A percentile compares a stretch with the other conserved stretches of the same genome.
phyloP scores from a whole-genome alignment of 2,888 invertebrate genomes.

The Acronicta aceris region DNA sequence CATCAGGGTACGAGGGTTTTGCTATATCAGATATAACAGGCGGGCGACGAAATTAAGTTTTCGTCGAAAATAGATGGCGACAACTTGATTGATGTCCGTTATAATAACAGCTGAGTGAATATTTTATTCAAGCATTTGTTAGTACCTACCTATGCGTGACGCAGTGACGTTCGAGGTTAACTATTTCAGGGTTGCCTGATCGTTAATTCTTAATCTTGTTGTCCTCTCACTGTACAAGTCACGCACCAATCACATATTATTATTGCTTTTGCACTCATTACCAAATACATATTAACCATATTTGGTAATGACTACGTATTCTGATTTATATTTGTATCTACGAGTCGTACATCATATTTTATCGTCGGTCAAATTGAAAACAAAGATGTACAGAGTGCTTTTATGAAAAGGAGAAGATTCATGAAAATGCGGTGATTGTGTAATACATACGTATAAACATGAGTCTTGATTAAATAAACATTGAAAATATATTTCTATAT shows the following conservation, averaged over 20 bases:
- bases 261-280: conserved; percentile 60
- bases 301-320: conserved; percentile 5
- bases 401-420: not conserved
- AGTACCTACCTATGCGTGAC: conserved; percentile 75
- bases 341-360: not conserved
- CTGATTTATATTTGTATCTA: no score
- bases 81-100: conserved; percentile 83
- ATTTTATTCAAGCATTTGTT: conserved; percentile 79
- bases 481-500: not conserved
- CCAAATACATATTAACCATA: conserved; percentile 19
- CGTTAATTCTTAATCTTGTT: conserved; percentile 78
- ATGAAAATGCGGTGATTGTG: not conserved
- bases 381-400: not conserved
- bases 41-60: conserved; percentile 78
- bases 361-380: conserved; percentile 2
- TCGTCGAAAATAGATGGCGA: conserved; percentile 80
- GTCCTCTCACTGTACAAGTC: conserved; percentile 74
- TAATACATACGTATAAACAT: not conserved
- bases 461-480: not conserved
- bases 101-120: conserved; percentile 82
- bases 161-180: conserved; percentile 76
- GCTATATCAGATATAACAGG: conserved; percentile 64
- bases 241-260: conserved; percentile 69
- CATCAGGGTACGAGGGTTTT: conserved; percentile 60
- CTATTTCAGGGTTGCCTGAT: conserved; percentile 79